Percentiles rank a stretch among this genome's conserved stretches.
Conservation (phyloP, 2,113 vertebrate genomes). For the Eonycteris spelaea region DNA sequence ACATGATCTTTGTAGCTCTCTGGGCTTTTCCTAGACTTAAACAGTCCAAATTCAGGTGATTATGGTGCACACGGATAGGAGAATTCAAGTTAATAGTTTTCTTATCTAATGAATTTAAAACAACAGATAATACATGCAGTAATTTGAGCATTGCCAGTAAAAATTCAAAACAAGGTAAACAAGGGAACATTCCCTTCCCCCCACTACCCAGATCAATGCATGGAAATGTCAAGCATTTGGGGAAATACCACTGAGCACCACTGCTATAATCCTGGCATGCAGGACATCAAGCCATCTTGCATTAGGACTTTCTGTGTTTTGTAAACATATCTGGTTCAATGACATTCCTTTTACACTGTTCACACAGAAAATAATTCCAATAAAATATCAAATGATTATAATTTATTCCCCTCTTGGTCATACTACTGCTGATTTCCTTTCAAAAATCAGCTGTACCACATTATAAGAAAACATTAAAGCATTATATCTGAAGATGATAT, state of each 20-base stretch:
- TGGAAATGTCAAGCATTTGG: neutral
- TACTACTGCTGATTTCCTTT: neutral
- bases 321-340: slow-evolving; percentile 22
- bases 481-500: neutral
- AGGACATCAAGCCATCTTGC: neutral
- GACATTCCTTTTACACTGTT: slow-evolving; percentile 10
- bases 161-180: slow-evolving; percentile 34
- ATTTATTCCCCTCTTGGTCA: neutral
- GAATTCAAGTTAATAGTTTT: neutral
- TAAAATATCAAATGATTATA: neutral
- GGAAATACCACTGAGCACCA: neutral
- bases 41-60: neutral
- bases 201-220: neutral
- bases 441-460: neutral
- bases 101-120: neutral
- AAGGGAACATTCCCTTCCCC: neutral
- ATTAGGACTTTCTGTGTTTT: slow-evolving; percentile 39
- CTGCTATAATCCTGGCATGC: neutral
- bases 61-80: neutral
- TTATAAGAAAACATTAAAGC: neutral
- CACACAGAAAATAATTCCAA: neutral
- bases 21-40: neutral
- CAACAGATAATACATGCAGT: neutral
- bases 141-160: slow-evolving; percentile 42
- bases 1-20: neutral